Conservation (phyloP, 2,888 invertebrate genomes). For the Rhingia rostrata region DNA sequence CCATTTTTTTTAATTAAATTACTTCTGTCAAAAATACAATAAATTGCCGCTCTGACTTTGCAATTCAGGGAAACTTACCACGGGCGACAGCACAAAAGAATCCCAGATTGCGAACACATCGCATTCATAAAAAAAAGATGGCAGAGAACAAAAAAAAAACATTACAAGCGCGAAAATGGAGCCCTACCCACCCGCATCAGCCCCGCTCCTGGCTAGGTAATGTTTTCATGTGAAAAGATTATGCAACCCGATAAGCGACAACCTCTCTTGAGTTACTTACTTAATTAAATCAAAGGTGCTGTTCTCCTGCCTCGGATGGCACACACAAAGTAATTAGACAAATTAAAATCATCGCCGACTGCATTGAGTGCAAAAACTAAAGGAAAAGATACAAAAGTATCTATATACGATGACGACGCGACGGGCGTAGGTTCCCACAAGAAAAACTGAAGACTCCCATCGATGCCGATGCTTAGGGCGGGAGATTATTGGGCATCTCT, state of each 20-base stretch:
- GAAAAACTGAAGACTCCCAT: conserved; percentile 45
- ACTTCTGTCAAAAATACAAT: conserved; percentile 53
- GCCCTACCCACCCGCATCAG: not conserved
- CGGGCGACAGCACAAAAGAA: conserved; percentile 48
- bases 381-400: conserved; percentile 29
- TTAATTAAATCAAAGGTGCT: conserved; percentile 71
- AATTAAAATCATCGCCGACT: conserved; percentile 65
- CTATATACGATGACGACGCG: conserved; percentile 17
- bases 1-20: conserved; percentile 57
- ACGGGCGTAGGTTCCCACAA: conserved; percentile 53
- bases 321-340: conserved; percentile 71
- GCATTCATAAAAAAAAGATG: not conserved
- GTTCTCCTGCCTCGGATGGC: conserved; percentile 41
- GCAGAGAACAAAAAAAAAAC: conserved; percentile 1
- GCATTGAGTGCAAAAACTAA: conserved; percentile 24
- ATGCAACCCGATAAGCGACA: conserved; percentile 72
- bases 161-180: conserved; percentile 31
- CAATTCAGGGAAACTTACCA: conserved; percentile 56
- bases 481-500: conserved; percentile 31
- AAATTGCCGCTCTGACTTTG: conserved; percentile 39
- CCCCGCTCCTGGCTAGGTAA: conserved; percentile 32
- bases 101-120: conserved; percentile 50
- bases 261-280: conserved; percentile 71
- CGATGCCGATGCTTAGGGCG: not conserved
- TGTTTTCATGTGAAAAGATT: conserved; percentile 73